These are phyloP conservation scores for Habrosyne pyritoides DNA, from an alignment of 2,888 invertebrate species.

Conservation along the genomic window DNA sequence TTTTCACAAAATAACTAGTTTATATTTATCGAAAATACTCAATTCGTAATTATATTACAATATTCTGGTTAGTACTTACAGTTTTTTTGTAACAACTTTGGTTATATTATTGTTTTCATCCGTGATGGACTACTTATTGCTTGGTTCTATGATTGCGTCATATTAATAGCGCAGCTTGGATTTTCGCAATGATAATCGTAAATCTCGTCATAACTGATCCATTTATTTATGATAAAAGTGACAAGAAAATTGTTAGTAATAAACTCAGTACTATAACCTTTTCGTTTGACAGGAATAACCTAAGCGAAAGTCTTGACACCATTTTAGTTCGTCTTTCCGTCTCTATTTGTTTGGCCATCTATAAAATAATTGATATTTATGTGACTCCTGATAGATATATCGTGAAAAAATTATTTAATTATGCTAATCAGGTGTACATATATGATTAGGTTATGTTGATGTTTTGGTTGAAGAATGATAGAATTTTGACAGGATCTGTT, in stretches of 20 bases:
- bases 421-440: constrained; percentile 19
- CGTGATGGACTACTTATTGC: constrained; percentile 59
- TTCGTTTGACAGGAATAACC: constrained; percentile 77
- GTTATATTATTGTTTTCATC: constrained; percentile 78
- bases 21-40: constrained; percentile 22
- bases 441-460: constrained; percentile 80
- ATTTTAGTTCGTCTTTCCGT: constrained; percentile 73
- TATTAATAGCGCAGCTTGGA: constrained; percentile 55
- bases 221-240: constrained; percentile 18
- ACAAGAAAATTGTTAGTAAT: constrained; percentile 37
- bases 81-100: constrained; percentile 52
- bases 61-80: constrained; percentile 46
- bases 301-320: constrained; percentile 72
- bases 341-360: constrained; percentile 47
- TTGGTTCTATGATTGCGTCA: constrained; percentile 80
- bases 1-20: constrained; percentile 14
- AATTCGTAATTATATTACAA: constrained; percentile 23
- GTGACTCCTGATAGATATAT: background rate
- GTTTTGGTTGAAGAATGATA: constrained; percentile 70
- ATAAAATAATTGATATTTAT: constrained; percentile 21
- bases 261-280: constrained; percentile 54
- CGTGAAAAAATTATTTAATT: constrained; percentile 1
- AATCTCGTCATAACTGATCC: constrained; percentile 18
- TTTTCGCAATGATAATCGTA: constrained; percentile 33
- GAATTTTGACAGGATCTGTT: constrained; percentile 32